A percentile compares a stretch with the other conserved stretches of the same genome.
Evolutionary conservation across 2,888 invertebrate genomes (phyloP).

Genomic region (Orchestes rusci): DNA sequence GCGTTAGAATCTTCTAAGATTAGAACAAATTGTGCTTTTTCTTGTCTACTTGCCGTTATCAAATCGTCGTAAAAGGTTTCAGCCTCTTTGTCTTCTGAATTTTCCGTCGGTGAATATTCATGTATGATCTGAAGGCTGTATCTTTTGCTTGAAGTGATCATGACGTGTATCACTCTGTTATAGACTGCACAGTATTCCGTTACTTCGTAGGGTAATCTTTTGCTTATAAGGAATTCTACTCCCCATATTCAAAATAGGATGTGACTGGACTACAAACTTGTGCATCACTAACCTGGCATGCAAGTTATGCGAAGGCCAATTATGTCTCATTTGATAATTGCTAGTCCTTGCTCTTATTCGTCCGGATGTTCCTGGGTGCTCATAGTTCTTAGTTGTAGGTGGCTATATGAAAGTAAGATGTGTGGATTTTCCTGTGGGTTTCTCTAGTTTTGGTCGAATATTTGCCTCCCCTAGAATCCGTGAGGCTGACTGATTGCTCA

Average conservation of each 20-base stretch:
- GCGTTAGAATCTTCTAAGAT: neutral
- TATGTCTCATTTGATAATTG: neutral
- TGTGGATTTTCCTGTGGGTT: neutral
- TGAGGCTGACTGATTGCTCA: neutral
- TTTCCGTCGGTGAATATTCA: too few relatives aligned
- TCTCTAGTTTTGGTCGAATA: too few relatives aligned
- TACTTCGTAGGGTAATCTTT: neutral
- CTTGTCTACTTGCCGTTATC: neutral
- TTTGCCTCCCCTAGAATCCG: constrained; percentile 1
- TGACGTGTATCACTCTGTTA: too few relatives aligned
- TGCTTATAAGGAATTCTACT: neutral
- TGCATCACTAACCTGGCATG: constrained; percentile 2
- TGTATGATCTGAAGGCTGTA: neutral
- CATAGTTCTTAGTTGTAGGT: neutral
- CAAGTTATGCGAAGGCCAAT: neutral
- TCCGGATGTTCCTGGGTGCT: neutral
- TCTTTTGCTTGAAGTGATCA: too few relatives aligned
- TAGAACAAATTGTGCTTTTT: neutral
- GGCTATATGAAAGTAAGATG: neutral
- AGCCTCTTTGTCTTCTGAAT: too few relatives aligned
- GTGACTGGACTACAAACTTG: neutral
- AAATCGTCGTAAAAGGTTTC: neutral
- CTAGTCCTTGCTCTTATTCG: neutral
- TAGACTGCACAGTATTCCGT: neutral
- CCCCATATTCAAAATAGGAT: neutral